Evolutionary conservation across 2,113 vertebrate genomes (phyloP).

Genomic region (Tachysurus vachellii): DNA sequence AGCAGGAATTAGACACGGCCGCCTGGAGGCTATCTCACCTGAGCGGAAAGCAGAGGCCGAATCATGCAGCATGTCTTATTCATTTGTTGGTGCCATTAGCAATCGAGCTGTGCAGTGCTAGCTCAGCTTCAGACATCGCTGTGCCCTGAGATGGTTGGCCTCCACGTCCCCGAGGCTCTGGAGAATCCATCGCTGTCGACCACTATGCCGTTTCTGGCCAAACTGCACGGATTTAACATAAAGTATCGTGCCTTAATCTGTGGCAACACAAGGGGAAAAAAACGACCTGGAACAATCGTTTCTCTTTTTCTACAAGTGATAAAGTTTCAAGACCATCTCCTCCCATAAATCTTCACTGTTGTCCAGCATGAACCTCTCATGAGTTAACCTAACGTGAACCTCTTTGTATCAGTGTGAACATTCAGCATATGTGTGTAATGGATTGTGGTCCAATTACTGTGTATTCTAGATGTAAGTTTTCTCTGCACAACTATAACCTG

Average conservation of each 20-base stretch:
- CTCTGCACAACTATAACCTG: background rate
- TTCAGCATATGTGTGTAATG: background rate
- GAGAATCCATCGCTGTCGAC: background rate
- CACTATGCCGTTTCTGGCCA: background rate
- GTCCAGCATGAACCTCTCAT: background rate
- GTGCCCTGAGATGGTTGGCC: background rate
- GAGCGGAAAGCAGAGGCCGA: background rate
- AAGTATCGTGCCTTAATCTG: background rate
- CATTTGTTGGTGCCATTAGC: conserved; percentile 47
- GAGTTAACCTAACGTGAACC: background rate
- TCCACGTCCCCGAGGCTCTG: background rate
- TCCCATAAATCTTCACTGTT: background rate
- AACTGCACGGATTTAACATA: background rate
- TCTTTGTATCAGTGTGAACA: background rate
- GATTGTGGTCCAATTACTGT: background rate
- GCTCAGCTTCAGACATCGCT: conserved; percentile 28
- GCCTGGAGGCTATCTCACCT: conserved; percentile 3
- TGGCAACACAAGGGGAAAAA: background rate
- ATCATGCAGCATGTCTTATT: conserved; percentile 39
- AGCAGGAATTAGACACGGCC: background rate
- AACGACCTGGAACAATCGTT: background rate
- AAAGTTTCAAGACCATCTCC: background rate
- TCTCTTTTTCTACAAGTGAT: background rate
- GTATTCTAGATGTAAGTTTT: background rate
- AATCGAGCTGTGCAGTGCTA: conserved; percentile 18